Conservation (phyloP, 2,113 vertebrate genomes). For the Alethe castanea region DNA sequence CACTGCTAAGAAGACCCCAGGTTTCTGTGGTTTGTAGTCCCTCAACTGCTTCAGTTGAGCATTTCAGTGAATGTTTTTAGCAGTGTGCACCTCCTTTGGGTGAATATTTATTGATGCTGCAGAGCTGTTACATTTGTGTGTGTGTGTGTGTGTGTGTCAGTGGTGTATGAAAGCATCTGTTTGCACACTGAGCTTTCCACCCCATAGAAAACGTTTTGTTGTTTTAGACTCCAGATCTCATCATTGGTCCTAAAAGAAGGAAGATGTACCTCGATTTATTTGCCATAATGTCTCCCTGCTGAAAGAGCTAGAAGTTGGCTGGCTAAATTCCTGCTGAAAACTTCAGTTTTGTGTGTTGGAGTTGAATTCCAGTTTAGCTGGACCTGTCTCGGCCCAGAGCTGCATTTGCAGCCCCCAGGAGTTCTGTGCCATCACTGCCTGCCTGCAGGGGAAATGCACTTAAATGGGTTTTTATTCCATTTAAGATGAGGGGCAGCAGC, state of each 20-base stretch:
- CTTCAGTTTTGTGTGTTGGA: fast-evolving
- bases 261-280: neutral
- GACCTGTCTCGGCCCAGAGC: neutral
- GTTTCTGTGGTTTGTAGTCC: neutral
- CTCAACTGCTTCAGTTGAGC: neutral
- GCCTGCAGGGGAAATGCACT: neutral
- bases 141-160: neutral
- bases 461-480: neutral
- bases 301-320: neutral
- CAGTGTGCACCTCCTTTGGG: neutral
- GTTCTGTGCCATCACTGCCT: neutral
- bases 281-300: neutral
- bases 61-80: neutral
- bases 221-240: neutral
- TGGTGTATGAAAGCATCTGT: neutral
- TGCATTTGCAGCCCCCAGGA: neutral
- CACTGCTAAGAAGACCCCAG: neutral
- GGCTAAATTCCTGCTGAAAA: neutral
- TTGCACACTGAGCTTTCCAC: neutral
- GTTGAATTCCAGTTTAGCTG: neutral
- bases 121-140: neutral
- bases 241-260: neutral
- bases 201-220: neutral
- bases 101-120: neutral
- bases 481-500: neutral